These are phyloP conservation scores for Diachrysia chrysitis DNA, from an alignment of 2,888 invertebrate species.

Conservation along the genomic window DNA sequence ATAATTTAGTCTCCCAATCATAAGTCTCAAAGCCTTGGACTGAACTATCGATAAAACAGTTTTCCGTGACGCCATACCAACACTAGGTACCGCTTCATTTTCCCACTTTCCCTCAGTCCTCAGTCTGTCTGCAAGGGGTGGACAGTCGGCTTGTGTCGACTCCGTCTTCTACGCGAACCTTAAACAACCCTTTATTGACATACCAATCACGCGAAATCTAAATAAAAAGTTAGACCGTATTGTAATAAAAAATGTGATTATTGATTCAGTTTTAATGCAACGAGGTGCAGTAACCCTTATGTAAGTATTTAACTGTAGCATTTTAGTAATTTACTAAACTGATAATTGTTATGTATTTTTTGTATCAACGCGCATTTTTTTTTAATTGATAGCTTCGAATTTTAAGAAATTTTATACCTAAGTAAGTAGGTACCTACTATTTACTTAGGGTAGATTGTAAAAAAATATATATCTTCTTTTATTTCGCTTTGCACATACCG, in stretches of 20 bases:
- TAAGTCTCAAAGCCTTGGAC: constrained; percentile 14
- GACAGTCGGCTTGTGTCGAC: constrained; percentile 53
- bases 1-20: too few species aligned
- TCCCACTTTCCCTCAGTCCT: constrained; percentile 77
- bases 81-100: constrained; percentile 76
- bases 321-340: constrained; percentile 24
- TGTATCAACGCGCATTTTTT: constrained; percentile 13
- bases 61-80: constrained; percentile 57
- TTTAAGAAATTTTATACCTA: not conserved
- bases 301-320: constrained; percentile 41
- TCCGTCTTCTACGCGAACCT: constrained; percentile 18
- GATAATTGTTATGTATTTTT: constrained; percentile 22
- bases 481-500: too few species aligned
- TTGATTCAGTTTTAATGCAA: constrained; percentile 32
- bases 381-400: not conserved
- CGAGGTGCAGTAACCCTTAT: constrained; percentile 31
- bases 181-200: constrained; percentile 52
- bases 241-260: constrained; percentile 51
- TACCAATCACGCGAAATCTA: constrained; percentile 49
- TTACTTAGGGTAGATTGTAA: not conserved
- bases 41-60: constrained; percentile 61
- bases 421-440: too few species aligned
- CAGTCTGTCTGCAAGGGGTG: constrained; percentile 73
- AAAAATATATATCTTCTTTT: not conserved
- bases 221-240: constrained; percentile 48